Conservation (phyloP, 2,888 invertebrate genomes). For the Neocrepidodera transversa region DNA sequence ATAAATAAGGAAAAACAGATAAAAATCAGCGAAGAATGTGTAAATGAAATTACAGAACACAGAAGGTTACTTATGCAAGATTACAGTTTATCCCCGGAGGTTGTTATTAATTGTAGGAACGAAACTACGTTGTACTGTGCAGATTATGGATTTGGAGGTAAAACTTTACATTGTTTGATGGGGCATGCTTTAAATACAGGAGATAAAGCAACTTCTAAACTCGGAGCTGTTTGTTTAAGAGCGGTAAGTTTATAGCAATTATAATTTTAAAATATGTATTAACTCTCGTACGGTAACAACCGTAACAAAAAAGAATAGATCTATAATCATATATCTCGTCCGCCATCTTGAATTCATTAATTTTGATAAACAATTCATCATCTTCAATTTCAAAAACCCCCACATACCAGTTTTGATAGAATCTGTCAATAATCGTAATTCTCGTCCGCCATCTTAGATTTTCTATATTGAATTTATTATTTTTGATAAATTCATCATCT, state of each 20-base stretch:
- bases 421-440: no score
- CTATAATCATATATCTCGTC: no score
- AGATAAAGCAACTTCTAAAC: slow-evolving; percentile 52
- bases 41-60: slow-evolving; percentile 89
- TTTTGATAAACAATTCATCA: no score
- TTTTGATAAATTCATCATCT: no score
- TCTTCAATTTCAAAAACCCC: no score
- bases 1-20: not conserved
- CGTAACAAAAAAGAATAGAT: no score
- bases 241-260: slow-evolving; percentile 68
- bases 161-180: slow-evolving; percentile 96
- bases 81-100: slow-evolving; percentile 88
- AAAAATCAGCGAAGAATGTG: slow-evolving; percentile 75
- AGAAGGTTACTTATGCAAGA: slow-evolving; percentile 92
- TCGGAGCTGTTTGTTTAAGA: slow-evolving; percentile 75
- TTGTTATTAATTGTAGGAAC: slow-evolving; percentile 84
- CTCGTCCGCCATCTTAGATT: no score
- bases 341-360: no score
- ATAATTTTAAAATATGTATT: no score
- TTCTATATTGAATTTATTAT: no score
- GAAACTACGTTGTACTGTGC: slow-evolving; percentile 83
- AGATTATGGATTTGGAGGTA: slow-evolving; percentile 78
- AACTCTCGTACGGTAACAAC: no score
- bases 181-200: slow-evolving; percentile 72
- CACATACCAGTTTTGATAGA: no score